Percentiles rank a stretch among this genome's conserved stretches.
Evolutionary conservation across 2,888 invertebrate species (phyloP).

Genomic region (Drosophila gaucha): DNA sequence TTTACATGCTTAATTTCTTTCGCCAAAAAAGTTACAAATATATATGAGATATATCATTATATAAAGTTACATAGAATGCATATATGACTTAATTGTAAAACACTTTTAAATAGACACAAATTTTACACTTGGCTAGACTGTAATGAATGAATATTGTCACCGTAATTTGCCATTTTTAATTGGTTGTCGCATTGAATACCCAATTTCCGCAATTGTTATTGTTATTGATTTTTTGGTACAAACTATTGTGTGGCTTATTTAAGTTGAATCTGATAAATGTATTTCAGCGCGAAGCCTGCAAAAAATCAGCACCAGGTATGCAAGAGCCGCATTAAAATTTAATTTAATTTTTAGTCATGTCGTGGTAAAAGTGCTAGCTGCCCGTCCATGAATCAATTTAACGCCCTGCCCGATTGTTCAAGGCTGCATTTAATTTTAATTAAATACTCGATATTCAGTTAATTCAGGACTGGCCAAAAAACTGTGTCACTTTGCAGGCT

Average conservation of each 20-base stretch:
- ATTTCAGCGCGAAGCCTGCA: slow-evolving; percentile 33
- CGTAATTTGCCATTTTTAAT: slow-evolving; percentile 53
- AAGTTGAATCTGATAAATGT: slow-evolving; percentile 46
- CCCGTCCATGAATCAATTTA: slow-evolving; percentile 42
- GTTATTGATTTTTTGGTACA: slow-evolving; percentile 17
- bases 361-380: slow-evolving; percentile 2
- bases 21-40: no score
- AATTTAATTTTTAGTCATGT: slow-evolving; percentile 38
- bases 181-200: slow-evolving; percentile 57
- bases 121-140: slow-evolving; percentile 10
- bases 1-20: no score
- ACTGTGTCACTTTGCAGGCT: slow-evolving; percentile 11
- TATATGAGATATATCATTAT: no score
- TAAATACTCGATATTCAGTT: slow-evolving; percentile 45
- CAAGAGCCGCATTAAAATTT: slow-evolving; percentile 45
- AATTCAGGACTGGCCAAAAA: slow-evolving; percentile 14
- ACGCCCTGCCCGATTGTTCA: slow-evolving; percentile 36
- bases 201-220: slow-evolving; percentile 47
- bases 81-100: slow-evolving; percentile 1
- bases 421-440: slow-evolving; percentile 61
- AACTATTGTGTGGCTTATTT: slow-evolving; percentile 19
- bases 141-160: slow-evolving; percentile 18
- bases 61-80: no score
- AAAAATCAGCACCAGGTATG: slow-evolving; percentile 49
- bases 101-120: slow-evolving; percentile 13